Percentiles rank a stretch among this genome's conserved stretches.
phyloP scores from a whole-genome alignment of 2,888 invertebrate species.

The Leptopilina myrica region DNA sequence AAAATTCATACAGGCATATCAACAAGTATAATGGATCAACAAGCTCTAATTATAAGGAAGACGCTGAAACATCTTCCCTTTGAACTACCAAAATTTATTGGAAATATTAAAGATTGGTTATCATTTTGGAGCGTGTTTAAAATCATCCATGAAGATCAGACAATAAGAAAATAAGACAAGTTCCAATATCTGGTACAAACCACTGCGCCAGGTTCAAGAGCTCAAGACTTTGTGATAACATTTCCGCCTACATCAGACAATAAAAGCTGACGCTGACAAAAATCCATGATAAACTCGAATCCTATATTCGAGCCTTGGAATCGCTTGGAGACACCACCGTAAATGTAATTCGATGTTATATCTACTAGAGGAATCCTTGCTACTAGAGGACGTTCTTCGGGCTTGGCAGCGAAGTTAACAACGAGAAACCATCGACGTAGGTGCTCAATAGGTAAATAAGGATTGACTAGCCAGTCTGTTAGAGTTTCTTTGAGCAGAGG shows the following conservation, averaged over 20 bases:
- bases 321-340: constrained; percentile 48
- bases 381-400: constrained; percentile 54
- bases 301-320: not conserved
- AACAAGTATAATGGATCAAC: not conserved
- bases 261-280: not conserved
- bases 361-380: constrained; percentile 57
- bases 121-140: not conserved
- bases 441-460: not conserved
- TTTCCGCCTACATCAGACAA: constrained; percentile 59
- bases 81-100: not conserved
- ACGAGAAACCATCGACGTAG: not conserved
- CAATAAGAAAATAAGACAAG: not conserved
- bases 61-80: not conserved
- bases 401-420: constrained; percentile 48
- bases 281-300: not conserved
- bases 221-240: constrained; percentile 40
- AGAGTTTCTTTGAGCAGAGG: constrained; percentile 2
- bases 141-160: not conserved
- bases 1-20: rapidly evolving
- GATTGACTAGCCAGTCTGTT: not conserved
- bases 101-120: not conserved
- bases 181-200: not conserved
- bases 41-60: not conserved
- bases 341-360: constrained; percentile 57
- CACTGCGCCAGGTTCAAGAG: not conserved